A percentile compares a stretch with the other conserved stretches of the same genome.
These are phyloP conservation scores for Hedychridium roseum DNA, from an alignment of 2,888 invertebrate species.

Conservation along the genomic window DNA sequence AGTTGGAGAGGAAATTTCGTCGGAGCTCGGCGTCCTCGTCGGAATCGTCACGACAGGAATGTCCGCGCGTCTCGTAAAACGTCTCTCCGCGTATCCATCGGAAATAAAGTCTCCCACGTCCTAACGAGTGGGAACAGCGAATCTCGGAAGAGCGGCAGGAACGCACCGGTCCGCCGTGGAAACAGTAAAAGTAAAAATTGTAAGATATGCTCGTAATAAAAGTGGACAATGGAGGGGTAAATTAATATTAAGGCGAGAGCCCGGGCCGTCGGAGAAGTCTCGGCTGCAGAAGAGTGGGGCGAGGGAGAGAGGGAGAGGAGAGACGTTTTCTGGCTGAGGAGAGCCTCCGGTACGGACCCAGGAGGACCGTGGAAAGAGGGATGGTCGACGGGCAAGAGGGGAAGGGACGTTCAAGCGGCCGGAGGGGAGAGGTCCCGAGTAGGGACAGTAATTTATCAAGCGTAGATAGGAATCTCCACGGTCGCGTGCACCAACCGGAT, in stretches of 20 bases:
- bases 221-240: conserved; percentile 58
- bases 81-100: too few species aligned
- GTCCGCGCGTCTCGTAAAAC: too few species aligned
- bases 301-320: conserved; percentile 33
- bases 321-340: too few species aligned
- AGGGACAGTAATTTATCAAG: conserved; percentile 62
- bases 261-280: conserved; percentile 21
- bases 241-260: conserved; percentile 60
- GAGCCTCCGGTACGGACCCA: too few species aligned
- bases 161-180: conserved; percentile 12
- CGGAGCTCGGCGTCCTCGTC: too few species aligned
- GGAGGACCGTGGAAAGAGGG: too few species aligned
- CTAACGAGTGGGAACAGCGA: background rate
- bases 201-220: conserved; percentile 61
- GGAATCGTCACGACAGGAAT: too few species aligned
- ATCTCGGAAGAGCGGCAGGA: conserved; percentile 6
- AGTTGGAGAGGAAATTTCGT: too few species aligned
- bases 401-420: too few species aligned
- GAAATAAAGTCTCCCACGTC: conserved; percentile 1
- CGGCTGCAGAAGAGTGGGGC: conserved; percentile 8
- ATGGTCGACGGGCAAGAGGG: too few species aligned
- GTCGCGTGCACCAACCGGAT: conserved; percentile 56
- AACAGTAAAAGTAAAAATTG: conserved; percentile 47
- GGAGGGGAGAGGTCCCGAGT: conserved; percentile 35
- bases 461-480: conserved; percentile 58